Percentiles rank a stretch among this genome's conserved stretches.
Evolutionary conservation across 2,888 invertebrate species (phyloP).

Genomic region (Disparrhopalites patrizii): DNA sequence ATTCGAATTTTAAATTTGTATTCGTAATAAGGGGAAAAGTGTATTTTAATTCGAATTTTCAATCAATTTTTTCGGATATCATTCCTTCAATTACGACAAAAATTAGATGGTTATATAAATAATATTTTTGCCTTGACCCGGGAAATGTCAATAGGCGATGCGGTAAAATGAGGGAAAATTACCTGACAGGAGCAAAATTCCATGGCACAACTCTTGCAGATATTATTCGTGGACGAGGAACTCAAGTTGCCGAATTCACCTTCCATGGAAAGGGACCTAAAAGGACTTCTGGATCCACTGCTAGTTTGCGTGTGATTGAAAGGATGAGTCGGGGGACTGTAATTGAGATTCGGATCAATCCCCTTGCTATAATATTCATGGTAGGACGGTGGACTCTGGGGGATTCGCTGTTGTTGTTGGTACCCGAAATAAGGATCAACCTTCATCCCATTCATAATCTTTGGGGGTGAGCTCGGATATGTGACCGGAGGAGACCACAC

Average conservation of each 20-base stretch:
- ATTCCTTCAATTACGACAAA: too few relatives aligned
- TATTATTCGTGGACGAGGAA: background rate
- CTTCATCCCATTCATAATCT: background rate
- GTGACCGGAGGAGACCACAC: constrained; percentile 12
- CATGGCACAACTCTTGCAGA: constrained; percentile 17
- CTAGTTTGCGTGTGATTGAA: background rate
- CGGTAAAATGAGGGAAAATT: background rate
- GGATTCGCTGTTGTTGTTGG: background rate
- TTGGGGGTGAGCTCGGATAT: background rate
- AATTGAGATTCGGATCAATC: background rate
- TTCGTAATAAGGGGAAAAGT: too few relatives aligned
- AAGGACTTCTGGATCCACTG: background rate
- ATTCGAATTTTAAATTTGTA: too few relatives aligned
- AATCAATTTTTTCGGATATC: too few relatives aligned
- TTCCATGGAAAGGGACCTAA: constrained; percentile 13
- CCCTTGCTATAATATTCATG: background rate
- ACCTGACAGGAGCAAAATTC: constrained; percentile 27
- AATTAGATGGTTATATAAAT: too few relatives aligned
- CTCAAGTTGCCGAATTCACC: constrained; percentile 13
- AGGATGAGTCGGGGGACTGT: background rate
- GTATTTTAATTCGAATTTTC: too few relatives aligned
- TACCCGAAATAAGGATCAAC: background rate
- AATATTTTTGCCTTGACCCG: too few relatives aligned
- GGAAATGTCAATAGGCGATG: background rate
- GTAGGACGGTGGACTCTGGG: background rate